phyloP scores from a whole-genome alignment of 2,888 invertebrate genomes.

The Pteria penguin region DNA sequence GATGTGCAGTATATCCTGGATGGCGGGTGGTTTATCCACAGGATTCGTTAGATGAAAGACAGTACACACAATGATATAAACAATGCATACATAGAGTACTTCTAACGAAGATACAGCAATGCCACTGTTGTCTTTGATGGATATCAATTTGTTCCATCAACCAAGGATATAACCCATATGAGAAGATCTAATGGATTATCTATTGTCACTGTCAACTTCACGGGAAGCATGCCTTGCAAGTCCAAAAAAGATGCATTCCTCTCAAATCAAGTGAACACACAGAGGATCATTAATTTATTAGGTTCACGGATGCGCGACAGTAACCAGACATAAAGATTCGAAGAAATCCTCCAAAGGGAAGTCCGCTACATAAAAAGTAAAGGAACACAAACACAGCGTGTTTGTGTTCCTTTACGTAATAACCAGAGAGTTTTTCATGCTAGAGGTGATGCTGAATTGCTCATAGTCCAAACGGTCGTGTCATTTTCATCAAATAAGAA shows the following conservation, averaged over 20 bases:
- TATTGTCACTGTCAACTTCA: not conserved
- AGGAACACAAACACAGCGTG: too few relatives aligned
- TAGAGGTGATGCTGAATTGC: constrained; percentile 51
- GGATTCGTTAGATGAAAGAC: constrained; percentile 40
- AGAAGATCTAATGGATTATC: constrained; percentile 20
- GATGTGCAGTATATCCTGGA: constrained; percentile 34
- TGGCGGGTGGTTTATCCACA: constrained; percentile 39
- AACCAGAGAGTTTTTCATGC: constrained; percentile 50
- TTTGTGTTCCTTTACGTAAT: too few relatives aligned
- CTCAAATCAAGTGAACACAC: constrained; percentile 56
- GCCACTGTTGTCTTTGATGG: constrained; percentile 54
- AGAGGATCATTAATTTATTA: constrained; percentile 53
- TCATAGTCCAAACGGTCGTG: constrained; percentile 54
- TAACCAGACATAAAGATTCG: too few relatives aligned
- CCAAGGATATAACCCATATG: constrained; percentile 43
- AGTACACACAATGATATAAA: constrained; percentile 34
- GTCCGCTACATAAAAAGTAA: too few relatives aligned
- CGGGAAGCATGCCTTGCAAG: not conserved
- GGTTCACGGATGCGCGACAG: constrained; percentile 31
- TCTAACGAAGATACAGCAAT: constrained; percentile 26
- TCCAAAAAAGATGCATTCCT: constrained; percentile 57
- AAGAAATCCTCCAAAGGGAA: too few relatives aligned
- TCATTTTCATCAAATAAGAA: constrained; percentile 15
- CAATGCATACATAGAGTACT: constrained; percentile 12
- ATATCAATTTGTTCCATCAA: constrained; percentile 42